Evolutionary conservation across 2,113 vertebrate genomes (phyloP).

Genomic region (Agapornis roseicollis): DNA sequence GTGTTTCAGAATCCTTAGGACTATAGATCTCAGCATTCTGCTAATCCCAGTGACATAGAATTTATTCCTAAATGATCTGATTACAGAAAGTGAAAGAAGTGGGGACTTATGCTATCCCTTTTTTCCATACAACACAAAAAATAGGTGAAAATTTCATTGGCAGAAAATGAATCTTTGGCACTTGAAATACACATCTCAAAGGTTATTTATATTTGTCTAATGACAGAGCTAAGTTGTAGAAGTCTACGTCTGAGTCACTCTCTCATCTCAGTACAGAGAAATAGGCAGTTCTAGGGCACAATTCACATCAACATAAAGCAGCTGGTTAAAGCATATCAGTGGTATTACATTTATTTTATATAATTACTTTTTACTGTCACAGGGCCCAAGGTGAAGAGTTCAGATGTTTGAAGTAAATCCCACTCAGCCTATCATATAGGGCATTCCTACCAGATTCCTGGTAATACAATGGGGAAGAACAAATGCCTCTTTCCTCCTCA

Average conservation of each 20-base stretch:
- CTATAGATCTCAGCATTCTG: neutral
- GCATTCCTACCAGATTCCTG: neutral
- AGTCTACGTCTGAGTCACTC: neutral
- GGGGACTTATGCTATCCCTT: rapidly evolving
- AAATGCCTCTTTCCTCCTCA: neutral
- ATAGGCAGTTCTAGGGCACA: neutral
- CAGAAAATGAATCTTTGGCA: neutral
- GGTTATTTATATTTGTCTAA: neutral
- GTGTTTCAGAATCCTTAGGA: neutral
- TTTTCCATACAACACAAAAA: neutral
- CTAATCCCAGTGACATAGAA: neutral
- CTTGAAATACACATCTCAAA: neutral
- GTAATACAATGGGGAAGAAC: neutral
- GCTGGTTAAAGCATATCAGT: neutral
- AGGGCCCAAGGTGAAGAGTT: neutral
- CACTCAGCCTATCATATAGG: neutral
- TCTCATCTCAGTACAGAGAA: neutral
- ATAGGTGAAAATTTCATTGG: neutral
- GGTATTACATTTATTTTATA: neutral
- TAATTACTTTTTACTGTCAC: neutral
- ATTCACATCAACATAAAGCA: neutral
- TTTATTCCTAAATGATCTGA: neutral
- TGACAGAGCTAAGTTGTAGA: neutral
- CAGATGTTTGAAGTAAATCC: neutral
- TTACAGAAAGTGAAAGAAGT: neutral